phyloP scores from a whole-genome alignment of 2,797 vertebrate genomes.

The Remorina albescens region DNA sequence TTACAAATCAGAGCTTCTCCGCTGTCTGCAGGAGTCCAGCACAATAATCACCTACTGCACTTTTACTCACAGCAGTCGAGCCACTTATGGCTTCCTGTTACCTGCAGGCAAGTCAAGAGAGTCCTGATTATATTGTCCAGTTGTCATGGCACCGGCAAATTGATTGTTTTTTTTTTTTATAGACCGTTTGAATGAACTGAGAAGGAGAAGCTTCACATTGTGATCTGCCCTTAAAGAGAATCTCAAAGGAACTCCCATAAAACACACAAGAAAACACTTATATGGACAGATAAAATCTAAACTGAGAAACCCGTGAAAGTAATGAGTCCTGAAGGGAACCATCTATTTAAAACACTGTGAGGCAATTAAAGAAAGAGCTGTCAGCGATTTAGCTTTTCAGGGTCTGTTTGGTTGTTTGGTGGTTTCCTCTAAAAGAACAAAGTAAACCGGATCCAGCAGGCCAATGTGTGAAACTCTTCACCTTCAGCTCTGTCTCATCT shows the following conservation, averaged over 20 bases:
- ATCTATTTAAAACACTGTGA: not conserved
- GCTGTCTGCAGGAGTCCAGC: constrained; percentile 28
- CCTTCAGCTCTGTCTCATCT: constrained; percentile 12
- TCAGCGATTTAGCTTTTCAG: constrained; percentile 10
- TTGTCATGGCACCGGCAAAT: constrained; percentile 60
- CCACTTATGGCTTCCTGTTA: constrained; percentile 59
- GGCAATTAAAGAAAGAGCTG: constrained; percentile 13
- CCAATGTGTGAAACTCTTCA: not conserved
- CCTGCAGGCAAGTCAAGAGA: constrained; percentile 29
- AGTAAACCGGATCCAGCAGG: constrained; percentile 5
- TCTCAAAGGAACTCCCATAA: constrained; percentile 11
- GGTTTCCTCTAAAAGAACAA: constrained; percentile 8
- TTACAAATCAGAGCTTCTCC: constrained; percentile 1
- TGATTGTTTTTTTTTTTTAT: constrained; percentile 46
- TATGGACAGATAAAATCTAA: not conserved
- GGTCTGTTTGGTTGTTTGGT: constrained; percentile 16
- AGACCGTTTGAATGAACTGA: not conserved
- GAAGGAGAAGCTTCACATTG: constrained; percentile 4
- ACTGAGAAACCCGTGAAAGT: constrained; percentile 1
- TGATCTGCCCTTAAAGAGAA: constrained; percentile 33
- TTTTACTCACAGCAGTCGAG: constrained; percentile 48
- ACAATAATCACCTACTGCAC: constrained; percentile 56
- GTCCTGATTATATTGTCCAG: constrained; percentile 49
- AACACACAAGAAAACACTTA: not conserved
- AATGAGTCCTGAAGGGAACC: not conserved